Base-by-base conservation (phyloP, 2,113 vertebrate species). In the Kryptolebias marmoratus region DNA sequence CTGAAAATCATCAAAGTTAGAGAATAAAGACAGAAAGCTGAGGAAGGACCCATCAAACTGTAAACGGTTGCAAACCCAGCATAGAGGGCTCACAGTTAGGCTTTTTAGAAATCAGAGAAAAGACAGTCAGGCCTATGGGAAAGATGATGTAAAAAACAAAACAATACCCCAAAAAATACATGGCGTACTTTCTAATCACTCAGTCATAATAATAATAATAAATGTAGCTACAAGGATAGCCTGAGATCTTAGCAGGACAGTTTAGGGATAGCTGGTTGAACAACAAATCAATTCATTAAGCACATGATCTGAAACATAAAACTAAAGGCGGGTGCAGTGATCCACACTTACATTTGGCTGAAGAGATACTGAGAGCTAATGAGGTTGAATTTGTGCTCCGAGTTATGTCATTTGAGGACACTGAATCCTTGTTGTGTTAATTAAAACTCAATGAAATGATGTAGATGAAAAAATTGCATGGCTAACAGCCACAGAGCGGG, bases 331-430 rank as follows among this genome's bases (percentile, higher is more conserved):
- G 73, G 68, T 85, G 65, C 68, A 75, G 52, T 58, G 60, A 71
- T 85, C 59, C 73, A 68, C 73, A 82, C 36, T 84, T 81, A 73
- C 62, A 61, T 83, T 85, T 73, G 55, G 81, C 81, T 86, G 83
- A 75, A 81, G 65, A 87, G 79, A 86, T 83, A 88, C 79, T 71
- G 73, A 81, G 85, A 87, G 73, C 79, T 90, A 92, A 92, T 92
- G 87, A 92, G 89, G 88, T 82, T 89, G 83, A 86, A 86, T 90
- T 84, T 90, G 79, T 88, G 87, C 89, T 90, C 79, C 77, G 39
- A 90, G 89, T 89, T 77, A 88, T 90, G 85, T 79, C 90, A 88
- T 88, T 65, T 81, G 87, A 91, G 90, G 87, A 91, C 90, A 90
- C 83, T 49, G 77, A 91, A 86, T 91, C 85, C 89, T 88, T 85